These are phyloP conservation scores for Microcebus tavaratra DNA, from an alignment of 2,113 vertebrate genomes.

Conservation along the genomic window DNA sequence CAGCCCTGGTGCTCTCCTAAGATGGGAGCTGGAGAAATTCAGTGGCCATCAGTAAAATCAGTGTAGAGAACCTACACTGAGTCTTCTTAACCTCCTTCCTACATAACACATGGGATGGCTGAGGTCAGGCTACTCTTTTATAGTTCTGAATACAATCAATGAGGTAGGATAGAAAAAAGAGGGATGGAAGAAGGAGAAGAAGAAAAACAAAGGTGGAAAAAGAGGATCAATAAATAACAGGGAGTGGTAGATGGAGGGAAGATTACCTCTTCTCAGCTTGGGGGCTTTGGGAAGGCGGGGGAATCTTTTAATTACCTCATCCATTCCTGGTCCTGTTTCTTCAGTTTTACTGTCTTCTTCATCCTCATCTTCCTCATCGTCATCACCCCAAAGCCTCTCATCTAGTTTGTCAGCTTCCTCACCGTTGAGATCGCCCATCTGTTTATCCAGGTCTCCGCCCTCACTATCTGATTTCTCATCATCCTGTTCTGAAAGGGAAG, in stretches of 20 bases:
- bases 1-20: neutral
- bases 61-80: neutral
- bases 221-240: neutral
- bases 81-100: neutral
- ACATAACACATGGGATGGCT: neutral
- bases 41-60: neutral
- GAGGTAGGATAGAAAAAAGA: neutral
- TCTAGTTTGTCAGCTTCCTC: slow-evolving; percentile 95
- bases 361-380: slow-evolving; percentile 82
- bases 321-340: slow-evolving; percentile 96
- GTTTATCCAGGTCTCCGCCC: slow-evolving; percentile 94
- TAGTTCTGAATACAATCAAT: neutral
- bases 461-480: slow-evolving; percentile 90
- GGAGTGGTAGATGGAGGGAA: neutral
- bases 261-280: neutral
- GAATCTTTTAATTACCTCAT: slow-evolving; percentile 88
- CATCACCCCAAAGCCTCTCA: slow-evolving; percentile 97
- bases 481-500: slow-evolving; percentile 86
- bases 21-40: neutral
- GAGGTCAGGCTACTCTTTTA: neutral
- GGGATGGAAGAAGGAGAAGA: neutral
- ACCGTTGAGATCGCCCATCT: slow-evolving; percentile 95
- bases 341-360: slow-evolving; percentile 89
- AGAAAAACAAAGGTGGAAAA: neutral
- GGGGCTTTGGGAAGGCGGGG: neutral